Conservation (phyloP, 2,888 invertebrate species). For the Chymomyza procnemis region DNA sequence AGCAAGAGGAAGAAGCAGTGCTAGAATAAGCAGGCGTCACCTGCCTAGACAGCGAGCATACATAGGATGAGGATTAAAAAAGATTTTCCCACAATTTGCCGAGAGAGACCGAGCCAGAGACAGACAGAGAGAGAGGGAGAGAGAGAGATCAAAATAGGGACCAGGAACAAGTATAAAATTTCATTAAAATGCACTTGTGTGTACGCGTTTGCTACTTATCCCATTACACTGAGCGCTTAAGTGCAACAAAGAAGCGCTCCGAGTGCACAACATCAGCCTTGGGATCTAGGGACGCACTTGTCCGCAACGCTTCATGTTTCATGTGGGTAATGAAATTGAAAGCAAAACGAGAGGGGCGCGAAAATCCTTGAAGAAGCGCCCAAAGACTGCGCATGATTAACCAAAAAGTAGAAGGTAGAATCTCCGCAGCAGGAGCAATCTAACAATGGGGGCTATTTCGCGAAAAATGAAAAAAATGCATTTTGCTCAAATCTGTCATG, state of each 20-base stretch:
- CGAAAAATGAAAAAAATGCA: conserved; percentile 26
- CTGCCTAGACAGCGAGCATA: conserved; percentile 37
- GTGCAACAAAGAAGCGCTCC: neutral
- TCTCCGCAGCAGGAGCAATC: conserved; percentile 38
- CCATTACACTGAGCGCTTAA: conserved; percentile 63
- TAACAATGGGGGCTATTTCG: neutral
- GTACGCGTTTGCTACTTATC: conserved; percentile 45
- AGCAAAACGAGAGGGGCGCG: conserved; percentile 17
- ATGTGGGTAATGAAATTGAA: conserved; percentile 8
- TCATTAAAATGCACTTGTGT: conserved; percentile 57
- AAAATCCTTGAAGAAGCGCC: neutral
- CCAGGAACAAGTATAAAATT: conserved; percentile 64
- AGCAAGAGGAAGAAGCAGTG: neutral
- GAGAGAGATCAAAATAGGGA: too few relatives aligned
- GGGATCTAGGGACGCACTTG: conserved; percentile 38
- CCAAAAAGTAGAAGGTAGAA: conserved; percentile 45
- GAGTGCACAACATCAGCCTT: too few relatives aligned
- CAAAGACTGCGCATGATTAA: neutral
- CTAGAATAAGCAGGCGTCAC: neutral
- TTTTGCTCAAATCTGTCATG: conserved; percentile 48
- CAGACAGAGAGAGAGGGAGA: neutral
- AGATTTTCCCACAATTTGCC: conserved; percentile 69
- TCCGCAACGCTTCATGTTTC: conserved; percentile 55
- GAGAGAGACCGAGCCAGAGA: conserved; percentile 15
- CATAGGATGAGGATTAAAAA: conserved; percentile 57